Conservation (phyloP, 2,797 vertebrate species). For the Hydrophis major region DNA sequence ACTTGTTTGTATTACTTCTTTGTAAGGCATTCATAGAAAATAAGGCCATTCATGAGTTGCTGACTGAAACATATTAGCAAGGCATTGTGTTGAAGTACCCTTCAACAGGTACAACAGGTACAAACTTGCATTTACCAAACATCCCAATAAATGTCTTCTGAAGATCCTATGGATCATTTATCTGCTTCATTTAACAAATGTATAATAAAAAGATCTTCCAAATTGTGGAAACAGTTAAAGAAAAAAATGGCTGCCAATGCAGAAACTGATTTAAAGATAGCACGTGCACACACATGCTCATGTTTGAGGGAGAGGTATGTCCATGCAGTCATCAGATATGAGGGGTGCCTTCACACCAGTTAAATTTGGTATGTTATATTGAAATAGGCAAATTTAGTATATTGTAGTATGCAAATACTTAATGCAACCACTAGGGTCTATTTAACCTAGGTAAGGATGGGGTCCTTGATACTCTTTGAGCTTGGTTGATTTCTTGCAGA, state of each 20-base stretch:
- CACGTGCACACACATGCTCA: neutral
- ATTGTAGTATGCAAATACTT: neutral
- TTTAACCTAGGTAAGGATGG: neutral
- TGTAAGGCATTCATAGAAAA: neutral
- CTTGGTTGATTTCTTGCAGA: neutral
- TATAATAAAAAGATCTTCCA: neutral
- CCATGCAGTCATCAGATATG: neutral
- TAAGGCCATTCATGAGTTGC: neutral
- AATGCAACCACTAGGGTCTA: neutral
- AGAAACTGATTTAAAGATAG: neutral
- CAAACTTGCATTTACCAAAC: neutral
- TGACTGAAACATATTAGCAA: neutral
- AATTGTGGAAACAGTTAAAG: neutral
- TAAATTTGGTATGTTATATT: neutral
- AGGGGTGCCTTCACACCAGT: neutral
- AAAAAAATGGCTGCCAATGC: neutral
- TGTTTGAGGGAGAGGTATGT: neutral
- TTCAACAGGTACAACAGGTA: neutral
- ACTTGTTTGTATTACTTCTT: neutral
- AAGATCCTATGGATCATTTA: neutral
- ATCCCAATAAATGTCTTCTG: neutral
- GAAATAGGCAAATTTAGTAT: neutral
- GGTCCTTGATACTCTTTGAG: neutral
- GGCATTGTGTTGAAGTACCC: neutral
- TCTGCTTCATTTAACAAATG: neutral